Conservation (phyloP, 2,888 invertebrate genomes). For the Idaea biselata region DNA sequence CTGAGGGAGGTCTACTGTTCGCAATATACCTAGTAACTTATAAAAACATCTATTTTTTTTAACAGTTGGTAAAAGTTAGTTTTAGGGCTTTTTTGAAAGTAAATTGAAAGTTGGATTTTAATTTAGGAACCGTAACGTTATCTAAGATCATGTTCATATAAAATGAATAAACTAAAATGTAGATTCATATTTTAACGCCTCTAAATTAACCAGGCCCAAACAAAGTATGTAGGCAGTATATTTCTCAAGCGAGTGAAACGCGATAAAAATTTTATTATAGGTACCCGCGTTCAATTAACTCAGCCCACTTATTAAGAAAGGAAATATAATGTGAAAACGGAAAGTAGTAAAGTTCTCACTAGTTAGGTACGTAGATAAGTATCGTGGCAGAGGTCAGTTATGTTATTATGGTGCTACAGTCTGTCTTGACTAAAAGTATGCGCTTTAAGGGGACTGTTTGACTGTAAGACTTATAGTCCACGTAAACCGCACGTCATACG, state of each 20-base stretch:
- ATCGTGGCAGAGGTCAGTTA: constrained; percentile 9
- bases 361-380: constrained; percentile 6
- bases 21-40: no score
- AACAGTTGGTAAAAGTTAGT: no score
- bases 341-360: constrained; percentile 16
- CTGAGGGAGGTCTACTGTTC: no score
- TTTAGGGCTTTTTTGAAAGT: no score
- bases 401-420: neutral
- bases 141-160: neutral
- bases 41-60: no score
- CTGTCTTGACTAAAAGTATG: neutral
- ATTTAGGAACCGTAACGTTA: neutral
- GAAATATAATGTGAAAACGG: constrained; percentile 16
- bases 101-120: no score
- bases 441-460: neutral
- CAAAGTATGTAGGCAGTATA: neutral
- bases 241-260: neutral
- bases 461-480: no score
- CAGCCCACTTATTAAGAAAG: constrained; percentile 18
- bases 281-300: constrained; percentile 16
- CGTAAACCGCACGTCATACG: no score
- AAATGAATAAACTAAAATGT: neutral
- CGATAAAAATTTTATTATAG: constrained; percentile 17
- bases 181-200: neutral
- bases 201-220: neutral